These are phyloP conservation scores for Oryzias sinensis DNA, from an alignment of 2,797 vertebrate genomes.

Conservation along the genomic window DNA sequence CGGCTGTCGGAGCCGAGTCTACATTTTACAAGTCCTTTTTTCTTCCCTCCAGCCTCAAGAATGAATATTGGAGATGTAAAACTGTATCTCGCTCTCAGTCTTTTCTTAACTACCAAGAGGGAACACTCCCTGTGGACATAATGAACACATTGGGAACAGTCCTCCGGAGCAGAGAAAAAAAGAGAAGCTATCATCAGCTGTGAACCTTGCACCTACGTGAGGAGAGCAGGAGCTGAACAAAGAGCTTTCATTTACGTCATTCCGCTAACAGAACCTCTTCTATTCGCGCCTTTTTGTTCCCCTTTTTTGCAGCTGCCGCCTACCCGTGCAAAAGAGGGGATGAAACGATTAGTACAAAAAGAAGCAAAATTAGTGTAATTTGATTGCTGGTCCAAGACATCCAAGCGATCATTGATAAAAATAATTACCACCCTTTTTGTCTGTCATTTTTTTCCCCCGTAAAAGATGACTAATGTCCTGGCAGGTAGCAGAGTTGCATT, in stretches of 20 bases:
- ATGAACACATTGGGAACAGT: constrained; percentile 34
- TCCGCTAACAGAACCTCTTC: constrained; percentile 25
- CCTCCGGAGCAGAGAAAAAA: constrained; percentile 29
- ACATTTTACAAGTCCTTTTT: constrained; percentile 15
- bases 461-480: constrained; percentile 39
- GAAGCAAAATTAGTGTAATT: constrained; percentile 35
- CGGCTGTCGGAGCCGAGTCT: constrained; percentile 32
- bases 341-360: constrained; percentile 36
- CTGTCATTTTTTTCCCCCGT: constrained; percentile 15
- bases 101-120: constrained; percentile 28
- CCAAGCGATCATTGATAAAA: constrained; percentile 34
- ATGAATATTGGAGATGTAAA: constrained; percentile 28
- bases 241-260: constrained; percentile 35
- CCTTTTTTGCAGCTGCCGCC: constrained; percentile 13
- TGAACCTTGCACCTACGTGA: constrained; percentile 24
- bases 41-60: constrained; percentile 11
- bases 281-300: constrained; percentile 3
- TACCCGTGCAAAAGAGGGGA: constrained; percentile 7
- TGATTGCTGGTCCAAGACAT: constrained; percentile 38
- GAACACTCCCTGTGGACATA: constrained; percentile 35
- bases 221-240: constrained; percentile 27
- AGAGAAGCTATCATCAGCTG: constrained; percentile 31
- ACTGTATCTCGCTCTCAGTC: constrained; percentile 24
- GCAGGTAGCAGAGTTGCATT: constrained; percentile 30
- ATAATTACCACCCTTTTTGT: constrained; percentile 43